These are phyloP conservation scores for Incurvaria masculella DNA, from an alignment of 2,888 invertebrate species.

Conservation along the genomic window DNA sequence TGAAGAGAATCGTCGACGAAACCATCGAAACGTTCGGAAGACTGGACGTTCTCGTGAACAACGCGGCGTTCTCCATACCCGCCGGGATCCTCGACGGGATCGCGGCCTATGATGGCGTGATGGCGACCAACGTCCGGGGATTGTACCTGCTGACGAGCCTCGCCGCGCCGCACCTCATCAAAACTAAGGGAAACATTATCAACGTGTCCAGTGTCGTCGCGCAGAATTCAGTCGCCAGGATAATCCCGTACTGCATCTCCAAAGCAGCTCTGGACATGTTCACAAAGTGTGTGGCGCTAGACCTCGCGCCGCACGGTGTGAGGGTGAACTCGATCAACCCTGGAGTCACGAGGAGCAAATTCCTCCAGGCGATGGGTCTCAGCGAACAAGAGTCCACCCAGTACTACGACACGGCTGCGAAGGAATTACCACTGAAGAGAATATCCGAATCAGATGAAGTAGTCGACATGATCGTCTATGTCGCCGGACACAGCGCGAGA, in stretches of 20 bases:
- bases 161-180: conserved; percentile 70
- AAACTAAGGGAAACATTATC: conserved; percentile 71
- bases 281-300: conserved; percentile 77
- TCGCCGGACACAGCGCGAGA: conserved; percentile 62
- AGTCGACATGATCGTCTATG: conserved; percentile 73
- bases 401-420: conserved; percentile 60
- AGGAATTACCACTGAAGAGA: conserved; percentile 69
- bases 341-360: conserved; percentile 74
- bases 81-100: conserved; percentile 25
- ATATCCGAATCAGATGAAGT: conserved; percentile 71
- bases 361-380: conserved; percentile 69
- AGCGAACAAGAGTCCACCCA: conserved; percentile 68
- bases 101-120: conserved; percentile 71
- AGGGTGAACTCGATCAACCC: conserved; percentile 81
- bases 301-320: conserved; percentile 64
- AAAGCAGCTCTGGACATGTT: conserved; percentile 86
- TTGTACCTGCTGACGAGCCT: conserved; percentile 68
- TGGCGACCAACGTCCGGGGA: conserved; percentile 72
- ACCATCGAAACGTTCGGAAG: conserved; percentile 5
- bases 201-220: conserved; percentile 86
- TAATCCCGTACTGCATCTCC: conserved; percentile 76
- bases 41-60: conserved; percentile 10
- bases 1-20: conserved; percentile 5
- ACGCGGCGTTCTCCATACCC: conserved; percentile 8
- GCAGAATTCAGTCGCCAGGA: conserved; percentile 69